phyloP scores from a whole-genome alignment of 2,888 invertebrate species.

The Rutpela maculata region DNA sequence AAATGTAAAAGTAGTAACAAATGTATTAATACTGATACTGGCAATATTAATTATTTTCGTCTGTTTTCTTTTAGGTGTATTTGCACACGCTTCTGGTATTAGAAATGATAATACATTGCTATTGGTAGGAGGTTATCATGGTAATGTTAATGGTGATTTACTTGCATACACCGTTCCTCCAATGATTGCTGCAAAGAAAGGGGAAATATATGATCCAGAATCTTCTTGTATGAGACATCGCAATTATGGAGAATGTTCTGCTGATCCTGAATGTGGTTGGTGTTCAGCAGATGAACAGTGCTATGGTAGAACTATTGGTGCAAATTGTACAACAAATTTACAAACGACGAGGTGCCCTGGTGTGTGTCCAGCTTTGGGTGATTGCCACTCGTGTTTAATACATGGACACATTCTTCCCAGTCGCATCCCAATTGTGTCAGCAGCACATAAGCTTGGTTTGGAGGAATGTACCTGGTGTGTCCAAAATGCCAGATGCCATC shows the following conservation, averaged over 20 bases:
- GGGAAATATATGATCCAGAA: conserved; percentile 82
- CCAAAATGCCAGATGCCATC: conserved; percentile 92
- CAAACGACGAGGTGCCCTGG: conserved; percentile 91
- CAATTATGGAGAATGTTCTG: conserved; percentile 86
- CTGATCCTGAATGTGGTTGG: conserved; percentile 96
- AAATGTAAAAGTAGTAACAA: no score
- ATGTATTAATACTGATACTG: no score
- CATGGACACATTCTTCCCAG: conserved; percentile 80
- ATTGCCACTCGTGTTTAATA: conserved; percentile 93
- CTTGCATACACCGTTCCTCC: conserved; percentile 91
- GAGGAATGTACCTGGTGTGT: conserved; percentile 95
- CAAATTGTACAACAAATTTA: conserved; percentile 92
- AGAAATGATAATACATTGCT: conserved; percentile 90
- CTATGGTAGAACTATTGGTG: conserved; percentile 89
- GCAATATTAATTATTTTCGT: not conserved
- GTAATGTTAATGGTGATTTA: conserved; percentile 92
- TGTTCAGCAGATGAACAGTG: conserved; percentile 85
- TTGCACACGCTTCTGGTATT: conserved; percentile 90
- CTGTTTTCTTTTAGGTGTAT: conserved; percentile 77
- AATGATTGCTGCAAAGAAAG: conserved; percentile 84
- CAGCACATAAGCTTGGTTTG: conserved; percentile 83
- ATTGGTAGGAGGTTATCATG: conserved; percentile 92
- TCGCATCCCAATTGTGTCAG: conserved; percentile 75
- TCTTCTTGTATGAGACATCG: conserved; percentile 85
- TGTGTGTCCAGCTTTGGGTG: conserved; percentile 90